Evolutionary conservation across 1,140 invertebrate species (phyloP), one percentile per base, ranked within the genome.

Genomic region (Pseudomyrmex flavicornis): DNA sequence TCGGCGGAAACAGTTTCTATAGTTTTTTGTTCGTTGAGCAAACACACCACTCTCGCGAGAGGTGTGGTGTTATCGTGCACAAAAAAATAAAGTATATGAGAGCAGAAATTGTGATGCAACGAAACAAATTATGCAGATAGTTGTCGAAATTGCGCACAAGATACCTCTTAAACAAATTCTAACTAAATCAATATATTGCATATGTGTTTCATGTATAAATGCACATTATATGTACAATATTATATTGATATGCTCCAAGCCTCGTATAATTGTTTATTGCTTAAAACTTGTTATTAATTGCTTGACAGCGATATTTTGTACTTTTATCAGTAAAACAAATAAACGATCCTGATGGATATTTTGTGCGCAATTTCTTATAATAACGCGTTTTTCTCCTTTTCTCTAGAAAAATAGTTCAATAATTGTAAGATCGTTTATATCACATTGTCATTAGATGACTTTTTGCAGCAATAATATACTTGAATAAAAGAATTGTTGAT

Each of bases 391-490:
- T 5, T 35, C 5, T 35, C 35, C 7, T 35, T 35, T 35, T 72
- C 17, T 63, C 59, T 52, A 20, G 15, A 50, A 70, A 70, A 2
- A 80, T 80, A 70, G n/a, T 44, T 72, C 26, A 13, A 20, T 61
- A 74, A 48, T 12, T 44, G 54, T 59, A 70, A 80, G 59, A 80
- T 17, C 44, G 58, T 46, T 22, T 54, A 9, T 46, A 46, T 80
- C 65, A 59, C 54, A 59, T 79, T 54, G 26, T 80, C 70, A 70
- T 80, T 2, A 58, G 20, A 79, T 70, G 8, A 7, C 54, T 56
- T 68, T 50, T n/a, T 66, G 17, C 12, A 2, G 1, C 48, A 63
- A 70, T 70, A 59, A 1, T 46, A 58, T 68, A 46, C 35, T 52
- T 52, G 70, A 12, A 48, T 13, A 56, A 1, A 48, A 77, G 15